Conservation (phyloP, 2,113 vertebrate genomes). For the Strix uralensis region DNA sequence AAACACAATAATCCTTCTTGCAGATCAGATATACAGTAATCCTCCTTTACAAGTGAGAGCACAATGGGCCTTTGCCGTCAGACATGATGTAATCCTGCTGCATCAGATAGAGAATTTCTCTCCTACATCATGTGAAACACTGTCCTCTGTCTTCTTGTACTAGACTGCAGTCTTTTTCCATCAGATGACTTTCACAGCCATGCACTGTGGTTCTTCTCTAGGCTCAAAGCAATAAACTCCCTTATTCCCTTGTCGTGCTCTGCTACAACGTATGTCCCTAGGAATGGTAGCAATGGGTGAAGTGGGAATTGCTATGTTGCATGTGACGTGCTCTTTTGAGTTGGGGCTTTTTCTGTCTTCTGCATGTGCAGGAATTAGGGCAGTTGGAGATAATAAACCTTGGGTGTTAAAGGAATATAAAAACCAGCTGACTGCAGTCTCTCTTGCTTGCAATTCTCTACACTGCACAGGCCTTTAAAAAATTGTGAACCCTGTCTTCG, state of each 20-base stretch:
- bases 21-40: conserved; percentile 63
- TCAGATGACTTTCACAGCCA: background rate
- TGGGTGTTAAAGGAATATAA: background rate
- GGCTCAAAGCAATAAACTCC: background rate
- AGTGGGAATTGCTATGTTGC: background rate
- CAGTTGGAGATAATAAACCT: background rate
- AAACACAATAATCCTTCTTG: conserved; percentile 55
- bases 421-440: background rate
- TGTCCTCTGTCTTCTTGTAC: background rate
- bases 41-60: conserved; percentile 44
- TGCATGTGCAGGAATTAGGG: background rate
- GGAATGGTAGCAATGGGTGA: background rate
- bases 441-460: background rate
- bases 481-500: background rate
- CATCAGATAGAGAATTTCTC: conserved; percentile 2
- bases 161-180: background rate
- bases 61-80: conserved; percentile 51
- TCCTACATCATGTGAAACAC: background rate
- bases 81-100: conserved; percentile 55
- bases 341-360: background rate
- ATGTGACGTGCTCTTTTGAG: background rate
- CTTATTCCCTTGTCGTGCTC: background rate
- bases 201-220: background rate
- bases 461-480: background rate
- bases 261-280: fast-evolving